These are phyloP conservation scores for Cheirogaleus major DNA, from an alignment of 2,797 vertebrate species.

Conservation along the genomic window DNA sequence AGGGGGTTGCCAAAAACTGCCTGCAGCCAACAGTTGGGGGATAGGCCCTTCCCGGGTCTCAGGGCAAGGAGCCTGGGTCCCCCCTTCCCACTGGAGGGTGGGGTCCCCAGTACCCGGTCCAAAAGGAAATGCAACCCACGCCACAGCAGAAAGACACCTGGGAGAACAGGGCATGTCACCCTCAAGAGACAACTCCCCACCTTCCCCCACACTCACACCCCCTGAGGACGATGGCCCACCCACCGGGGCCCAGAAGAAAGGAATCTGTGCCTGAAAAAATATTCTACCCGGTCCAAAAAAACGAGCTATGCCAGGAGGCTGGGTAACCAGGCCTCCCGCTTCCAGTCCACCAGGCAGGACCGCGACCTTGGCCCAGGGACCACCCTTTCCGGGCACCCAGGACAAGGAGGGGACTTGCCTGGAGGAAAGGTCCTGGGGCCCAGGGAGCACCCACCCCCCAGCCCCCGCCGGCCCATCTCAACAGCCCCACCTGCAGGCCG, in stretches of 20 bases:
- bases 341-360: not conserved
- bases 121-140: not conserved
- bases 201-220: not conserved
- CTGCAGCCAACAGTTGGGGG: not conserved
- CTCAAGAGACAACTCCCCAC: not conserved
- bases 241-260: not conserved
- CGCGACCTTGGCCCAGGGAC: not conserved
- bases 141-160: not conserved
- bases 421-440: not conserved
- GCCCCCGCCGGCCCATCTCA: not conserved
- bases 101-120: not conserved
- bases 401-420: not conserved
- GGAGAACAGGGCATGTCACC: not conserved
- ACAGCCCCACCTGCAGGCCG: not conserved
- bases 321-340: not conserved
- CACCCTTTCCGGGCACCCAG: not conserved
- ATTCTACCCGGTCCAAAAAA: slow-evolving; percentile 69
- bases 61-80: not conserved
- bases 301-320: slow-evolving; percentile 12
- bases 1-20: not conserved
- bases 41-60: not conserved
- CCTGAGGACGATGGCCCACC: slow-evolving; percentile 55
- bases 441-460: too few species aligned
- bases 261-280: slow-evolving; percentile 74
- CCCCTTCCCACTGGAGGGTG: not conserved